Evolutionary conservation across 2,888 invertebrate genomes (phyloP).

Genomic region (Nomada lathburiana): DNA sequence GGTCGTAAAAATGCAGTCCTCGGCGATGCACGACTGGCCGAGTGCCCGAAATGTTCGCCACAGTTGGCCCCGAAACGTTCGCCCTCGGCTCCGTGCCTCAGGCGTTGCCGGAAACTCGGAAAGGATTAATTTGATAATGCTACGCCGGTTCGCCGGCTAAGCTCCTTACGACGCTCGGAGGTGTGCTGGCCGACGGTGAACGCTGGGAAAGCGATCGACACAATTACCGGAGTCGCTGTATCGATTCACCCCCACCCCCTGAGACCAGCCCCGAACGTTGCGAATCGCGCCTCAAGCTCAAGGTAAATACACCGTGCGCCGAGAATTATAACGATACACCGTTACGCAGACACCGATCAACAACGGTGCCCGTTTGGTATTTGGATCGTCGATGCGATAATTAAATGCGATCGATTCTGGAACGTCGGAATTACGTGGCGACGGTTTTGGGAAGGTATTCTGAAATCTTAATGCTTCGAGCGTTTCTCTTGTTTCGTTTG

Average conservation of each 20-base stretch:
- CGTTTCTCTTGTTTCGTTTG: too few relatives aligned
- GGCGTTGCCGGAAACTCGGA: conserved; percentile 20
- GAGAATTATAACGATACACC: conserved; percentile 37
- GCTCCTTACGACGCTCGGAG: conserved; percentile 31
- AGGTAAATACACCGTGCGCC: conserved; percentile 43
- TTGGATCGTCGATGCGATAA: background rate
- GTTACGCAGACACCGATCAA: background rate
- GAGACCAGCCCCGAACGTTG: conserved; percentile 25
- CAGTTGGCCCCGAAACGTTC: background rate
- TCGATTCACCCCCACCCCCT: conserved; percentile 37
- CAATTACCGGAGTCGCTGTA: conserved; percentile 58
- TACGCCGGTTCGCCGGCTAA: conserved; percentile 18
- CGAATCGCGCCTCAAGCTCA: conserved; percentile 50
- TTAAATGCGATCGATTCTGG: too few relatives aligned
- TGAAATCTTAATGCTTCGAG: too few relatives aligned
- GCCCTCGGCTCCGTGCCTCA: conserved; percentile 5
- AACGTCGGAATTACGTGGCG: too few relatives aligned
- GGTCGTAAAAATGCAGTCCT: conserved; percentile 11
- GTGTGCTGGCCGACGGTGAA: conserved; percentile 27
- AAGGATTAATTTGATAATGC: conserved; percentile 50
- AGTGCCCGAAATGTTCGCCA: conserved; percentile 33
- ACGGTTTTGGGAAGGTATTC: too few relatives aligned
- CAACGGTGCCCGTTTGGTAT: background rate
- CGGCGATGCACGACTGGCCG: conserved; percentile 32
- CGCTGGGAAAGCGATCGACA: conserved; percentile 50